Percentiles rank a stretch among this genome's conserved stretches.
phyloP scores from a whole-genome alignment of 2,797 vertebrate genomes.

The Leuciscus waleckii region DNA sequence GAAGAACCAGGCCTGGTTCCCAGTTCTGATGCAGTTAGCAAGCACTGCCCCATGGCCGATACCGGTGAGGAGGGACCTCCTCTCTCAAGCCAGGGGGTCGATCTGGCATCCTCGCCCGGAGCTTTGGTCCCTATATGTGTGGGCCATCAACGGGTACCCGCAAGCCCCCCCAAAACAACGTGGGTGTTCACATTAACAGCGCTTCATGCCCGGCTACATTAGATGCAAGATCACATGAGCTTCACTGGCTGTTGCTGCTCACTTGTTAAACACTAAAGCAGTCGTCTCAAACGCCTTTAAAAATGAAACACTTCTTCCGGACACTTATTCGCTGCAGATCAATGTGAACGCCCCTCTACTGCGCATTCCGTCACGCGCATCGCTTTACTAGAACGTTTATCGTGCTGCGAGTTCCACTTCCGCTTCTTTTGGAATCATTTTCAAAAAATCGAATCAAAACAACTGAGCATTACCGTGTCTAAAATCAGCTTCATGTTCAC shows the following conservation, averaged over 20 bases:
- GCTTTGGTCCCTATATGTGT: no score
- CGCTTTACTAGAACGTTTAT: not conserved
- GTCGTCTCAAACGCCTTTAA: not conserved
- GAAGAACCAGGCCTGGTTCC: no score
- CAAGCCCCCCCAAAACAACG: no score
- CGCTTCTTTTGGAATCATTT: constrained; percentile 1
- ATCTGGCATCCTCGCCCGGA: no score
- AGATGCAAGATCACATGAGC: not conserved
- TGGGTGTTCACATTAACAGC: not conserved
- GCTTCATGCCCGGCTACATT: not conserved
- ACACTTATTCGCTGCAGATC: not conserved
- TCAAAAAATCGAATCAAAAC: not conserved
- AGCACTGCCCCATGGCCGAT: no score
- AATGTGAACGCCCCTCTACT: not conserved
- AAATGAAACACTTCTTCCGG: not conserved
- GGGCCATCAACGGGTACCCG: no score
- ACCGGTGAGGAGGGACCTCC: no score
- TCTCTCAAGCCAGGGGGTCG: no score
- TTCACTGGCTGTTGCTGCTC: not conserved
- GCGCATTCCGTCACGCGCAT: not conserved
- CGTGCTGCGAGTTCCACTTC: not conserved
- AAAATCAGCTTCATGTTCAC: constrained; percentile 1
- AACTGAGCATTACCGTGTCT: not conserved
- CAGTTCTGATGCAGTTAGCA: no score
- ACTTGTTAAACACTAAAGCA: not conserved